Percentiles rank a stretch among this genome's conserved stretches.
These are phyloP conservation scores for Anarrhichthys ocellatus DNA, from an alignment of 2,113 vertebrate genomes.

Conservation along the genomic window DNA sequence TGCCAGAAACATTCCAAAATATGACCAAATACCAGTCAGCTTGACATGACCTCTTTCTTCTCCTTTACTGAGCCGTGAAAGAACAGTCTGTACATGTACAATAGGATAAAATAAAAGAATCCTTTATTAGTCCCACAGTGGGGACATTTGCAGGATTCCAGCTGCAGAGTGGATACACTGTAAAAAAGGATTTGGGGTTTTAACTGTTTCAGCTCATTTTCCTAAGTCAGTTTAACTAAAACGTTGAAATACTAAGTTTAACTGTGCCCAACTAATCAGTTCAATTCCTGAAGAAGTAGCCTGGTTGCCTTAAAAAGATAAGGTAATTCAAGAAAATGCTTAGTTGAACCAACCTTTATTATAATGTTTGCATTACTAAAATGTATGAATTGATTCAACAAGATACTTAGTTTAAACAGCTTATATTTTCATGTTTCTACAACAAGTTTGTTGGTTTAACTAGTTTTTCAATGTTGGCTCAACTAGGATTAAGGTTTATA, in stretches of 20 bases:
- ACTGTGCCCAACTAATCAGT: background rate
- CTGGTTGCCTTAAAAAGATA: too few species aligned
- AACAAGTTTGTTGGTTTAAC: too few species aligned
- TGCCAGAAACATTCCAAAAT: background rate
- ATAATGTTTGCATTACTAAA: too few species aligned
- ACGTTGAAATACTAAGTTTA: background rate
- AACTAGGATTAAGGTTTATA: too few species aligned
- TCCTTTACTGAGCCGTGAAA: background rate
- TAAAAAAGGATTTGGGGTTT: too few species aligned
- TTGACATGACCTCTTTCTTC: background rate
- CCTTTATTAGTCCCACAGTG: background rate
- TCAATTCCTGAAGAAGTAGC: too few species aligned
- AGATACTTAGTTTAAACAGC: too few species aligned
- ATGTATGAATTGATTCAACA: too few species aligned
- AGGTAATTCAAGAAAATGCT: too few species aligned
- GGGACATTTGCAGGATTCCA: background rate
- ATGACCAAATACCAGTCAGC: background rate
- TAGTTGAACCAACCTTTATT: too few species aligned
- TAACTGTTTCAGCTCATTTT: background rate
- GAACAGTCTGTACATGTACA: background rate
- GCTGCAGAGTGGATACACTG: background rate
- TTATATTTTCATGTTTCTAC: too few species aligned
- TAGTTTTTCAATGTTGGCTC: too few species aligned
- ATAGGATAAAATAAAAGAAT: background rate
- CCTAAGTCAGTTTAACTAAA: background rate